These are phyloP conservation scores for Brachyrhaphis roseni DNA, from an alignment of 2,797 vertebrate species.

Conservation along the genomic window DNA sequence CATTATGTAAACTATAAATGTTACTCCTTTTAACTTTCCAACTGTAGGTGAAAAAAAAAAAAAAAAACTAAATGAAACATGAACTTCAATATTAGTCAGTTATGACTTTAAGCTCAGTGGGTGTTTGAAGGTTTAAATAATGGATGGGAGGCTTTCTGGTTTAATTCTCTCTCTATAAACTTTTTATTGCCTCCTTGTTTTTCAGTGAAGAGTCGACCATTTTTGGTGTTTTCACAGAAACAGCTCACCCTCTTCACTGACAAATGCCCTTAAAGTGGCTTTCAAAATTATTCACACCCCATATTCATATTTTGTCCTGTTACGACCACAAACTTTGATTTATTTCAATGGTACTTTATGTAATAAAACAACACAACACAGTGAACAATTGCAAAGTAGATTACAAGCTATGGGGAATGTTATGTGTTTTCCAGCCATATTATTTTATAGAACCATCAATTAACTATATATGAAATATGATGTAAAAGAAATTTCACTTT, in stretches of 20 bases:
- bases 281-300: neutral
- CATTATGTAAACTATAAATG: neutral
- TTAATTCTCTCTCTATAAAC: neutral
- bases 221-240: neutral
- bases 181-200: slow-evolving; percentile 10
- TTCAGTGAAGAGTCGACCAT: neutral
- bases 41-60: neutral
- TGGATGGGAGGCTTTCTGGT: slow-evolving; percentile 50
- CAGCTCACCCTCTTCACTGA: neutral
- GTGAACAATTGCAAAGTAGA: neutral
- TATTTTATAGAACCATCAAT: no score
- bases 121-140: slow-evolving; percentile 37
- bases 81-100: neutral
- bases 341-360: neutral
- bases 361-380: neutral
- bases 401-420: neutral
- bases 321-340: neutral
- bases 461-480: no score
- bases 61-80: neutral
- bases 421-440: no score
- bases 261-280: neutral
- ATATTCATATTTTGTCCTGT: neutral
- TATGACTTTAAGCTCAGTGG: neutral
- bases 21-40: neutral
- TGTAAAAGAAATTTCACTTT: no score